Evolutionary conservation across 2,888 invertebrate species (phyloP), one percentile per base, ranked within the genome.

Genomic region (Theodoxus fluviatilis): DNA sequence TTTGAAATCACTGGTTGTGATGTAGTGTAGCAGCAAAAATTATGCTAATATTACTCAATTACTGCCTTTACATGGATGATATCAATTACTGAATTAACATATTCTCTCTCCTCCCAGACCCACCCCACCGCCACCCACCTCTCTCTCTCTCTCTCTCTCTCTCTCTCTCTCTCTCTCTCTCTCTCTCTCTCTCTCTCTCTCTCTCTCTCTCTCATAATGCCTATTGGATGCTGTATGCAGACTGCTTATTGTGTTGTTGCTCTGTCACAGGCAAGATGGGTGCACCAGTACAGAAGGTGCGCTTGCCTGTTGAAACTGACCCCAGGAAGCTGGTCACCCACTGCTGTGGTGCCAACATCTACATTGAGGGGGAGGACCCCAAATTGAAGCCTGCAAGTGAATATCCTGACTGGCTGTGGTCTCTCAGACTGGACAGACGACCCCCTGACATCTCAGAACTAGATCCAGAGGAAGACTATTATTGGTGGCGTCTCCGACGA

Each of bases 321-420:
- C 90, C 93, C 0, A 87, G 91, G 33, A 93, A 91, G 84, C 89
- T 98, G 37, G 90, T 93, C 0, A 91, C 89, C 70, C 92, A 90
- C 83, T 92, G 93, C 9, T 96, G 96, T 80, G 97, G 97, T 1
- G 92, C 93, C 70, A 96, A 97, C 85, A 92, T 94, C 68, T 89
- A 91, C 72, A 91, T 91, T 83, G 86, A 84, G 35, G 89, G 95
- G 0, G 91, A 94, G 84, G 95, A 96, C 83, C 89, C 96, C 0
- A 90, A 93, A 76, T 73, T 90, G 25, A 92, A 92, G 85, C 90
- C 92, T 0, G 93, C 94, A 82, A 89, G 89, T 31, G 94, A 95
- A 84, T 98, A 98, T 88, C 98, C 97, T 0, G 92, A 92, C 1
- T 98, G 97, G 97, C 88, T 98, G 72, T 97, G 96, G 96, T 88